Conservation (phyloP, 2,888 invertebrate genomes). For the Heteromurus nitidus region DNA sequence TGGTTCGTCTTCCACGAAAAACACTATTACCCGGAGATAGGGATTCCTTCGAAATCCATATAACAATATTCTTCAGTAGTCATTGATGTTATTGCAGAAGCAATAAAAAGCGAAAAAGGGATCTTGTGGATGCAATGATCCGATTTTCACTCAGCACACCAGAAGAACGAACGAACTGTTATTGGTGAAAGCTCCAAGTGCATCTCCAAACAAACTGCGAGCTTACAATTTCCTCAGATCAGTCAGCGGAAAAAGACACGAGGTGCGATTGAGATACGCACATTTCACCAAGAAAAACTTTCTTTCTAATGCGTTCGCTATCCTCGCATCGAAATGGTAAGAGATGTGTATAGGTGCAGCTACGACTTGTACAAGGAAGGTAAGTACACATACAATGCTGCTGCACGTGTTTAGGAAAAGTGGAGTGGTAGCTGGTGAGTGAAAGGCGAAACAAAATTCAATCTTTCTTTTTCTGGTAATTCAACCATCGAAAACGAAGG, state of each 20-base stretch:
- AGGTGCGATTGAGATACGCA: too few species aligned
- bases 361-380: too few species aligned
- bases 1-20: constrained; percentile 15
- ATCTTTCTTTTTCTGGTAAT: too few species aligned
- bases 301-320: neutral
- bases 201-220: constrained; percentile 40
- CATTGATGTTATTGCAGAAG: constrained; percentile 28
- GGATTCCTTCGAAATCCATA: neutral
- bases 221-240: constrained; percentile 35
- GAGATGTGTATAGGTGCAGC: too few species aligned
- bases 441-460: too few species aligned
- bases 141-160: constrained; percentile 40
- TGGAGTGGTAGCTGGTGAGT: too few species aligned
- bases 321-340: too few species aligned
- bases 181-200: constrained; percentile 34
- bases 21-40: constrained; percentile 1
- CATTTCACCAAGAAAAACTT: neutral
- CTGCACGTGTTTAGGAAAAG: too few species aligned
- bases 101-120: constrained; percentile 32
- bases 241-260: neutral
- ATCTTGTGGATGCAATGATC: constrained; percentile 51
- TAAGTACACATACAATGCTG: too few species aligned
- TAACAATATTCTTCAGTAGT: neutral
- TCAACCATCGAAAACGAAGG: too few species aligned
- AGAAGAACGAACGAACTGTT: constrained; percentile 30